phyloP scores from a whole-genome alignment of 2,888 invertebrate genomes.

The Drosophila rubida region DNA sequence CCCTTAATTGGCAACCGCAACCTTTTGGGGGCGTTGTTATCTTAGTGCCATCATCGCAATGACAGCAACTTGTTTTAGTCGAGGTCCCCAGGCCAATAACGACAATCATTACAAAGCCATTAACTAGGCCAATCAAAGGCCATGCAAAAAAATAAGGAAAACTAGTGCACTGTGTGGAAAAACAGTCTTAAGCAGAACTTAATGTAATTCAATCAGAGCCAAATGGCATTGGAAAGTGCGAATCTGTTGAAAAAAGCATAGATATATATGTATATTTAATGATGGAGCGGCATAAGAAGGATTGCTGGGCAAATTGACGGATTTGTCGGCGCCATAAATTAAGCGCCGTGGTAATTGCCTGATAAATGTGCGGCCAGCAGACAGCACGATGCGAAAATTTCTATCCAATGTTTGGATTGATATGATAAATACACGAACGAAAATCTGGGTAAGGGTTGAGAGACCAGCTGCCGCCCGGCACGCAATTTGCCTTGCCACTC shows the following conservation, averaged over 20 bases:
- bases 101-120: constrained; percentile 69
- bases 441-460: constrained; percentile 14
- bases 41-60: constrained; percentile 15
- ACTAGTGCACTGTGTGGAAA: not conserved
- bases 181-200: constrained; percentile 5
- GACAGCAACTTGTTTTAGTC: constrained; percentile 27
- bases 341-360: constrained; percentile 51
- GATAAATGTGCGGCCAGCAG: constrained; percentile 39
- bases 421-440: constrained; percentile 50
- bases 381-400: constrained; percentile 28
- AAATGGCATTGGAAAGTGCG: constrained; percentile 26
- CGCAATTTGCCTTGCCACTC: constrained; percentile 16
- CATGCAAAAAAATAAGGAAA: constrained; percentile 52
- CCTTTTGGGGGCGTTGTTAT: constrained; percentile 46
- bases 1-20: constrained; percentile 52
- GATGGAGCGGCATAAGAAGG: constrained; percentile 6
- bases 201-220: constrained; percentile 56
- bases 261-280: constrained; percentile 19
- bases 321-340: constrained; percentile 38
- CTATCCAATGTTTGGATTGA: constrained; percentile 41
- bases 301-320: constrained; percentile 33
- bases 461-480: constrained; percentile 24
- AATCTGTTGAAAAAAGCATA: constrained; percentile 10
- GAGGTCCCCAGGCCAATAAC: constrained; percentile 44
- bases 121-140: constrained; percentile 63